These are phyloP conservation scores for Pachypeltis micranthus DNA, from an alignment of 1,140 invertebrate genomes.

Conservation along the genomic window DNA sequence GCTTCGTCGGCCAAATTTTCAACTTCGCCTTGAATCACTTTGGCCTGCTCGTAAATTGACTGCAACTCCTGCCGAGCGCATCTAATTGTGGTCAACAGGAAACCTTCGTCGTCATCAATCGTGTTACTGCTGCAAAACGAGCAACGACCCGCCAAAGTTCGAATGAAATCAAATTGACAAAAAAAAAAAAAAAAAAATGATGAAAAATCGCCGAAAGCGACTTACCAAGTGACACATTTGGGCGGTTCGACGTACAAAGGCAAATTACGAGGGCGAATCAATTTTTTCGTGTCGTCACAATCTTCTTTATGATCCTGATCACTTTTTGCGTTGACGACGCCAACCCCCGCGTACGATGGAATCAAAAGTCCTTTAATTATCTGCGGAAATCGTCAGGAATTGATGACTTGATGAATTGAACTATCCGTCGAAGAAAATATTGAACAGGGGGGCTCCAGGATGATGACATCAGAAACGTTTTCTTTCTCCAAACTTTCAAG, in stretches of 20 bases:
- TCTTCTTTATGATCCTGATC: background rate
- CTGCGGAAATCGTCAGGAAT: conserved; percentile 7
- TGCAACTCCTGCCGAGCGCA: conserved; percentile 17
- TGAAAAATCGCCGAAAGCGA: background rate
- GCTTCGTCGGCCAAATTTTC: conserved; percentile 16
- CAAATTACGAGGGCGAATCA: conserved; percentile 8
- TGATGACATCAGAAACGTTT: no score
- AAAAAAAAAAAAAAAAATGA: background rate
- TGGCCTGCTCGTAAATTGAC: conserved; percentile 12
- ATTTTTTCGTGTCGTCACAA: conserved; percentile 3
- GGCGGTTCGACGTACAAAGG: conserved; percentile 16
- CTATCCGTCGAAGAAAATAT: no score
- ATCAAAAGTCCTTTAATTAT: conserved; percentile 6
- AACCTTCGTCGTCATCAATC: background rate
- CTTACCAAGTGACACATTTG: conserved; percentile 15
- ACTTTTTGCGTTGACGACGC: conserved; percentile 7
- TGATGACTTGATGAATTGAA: no score
- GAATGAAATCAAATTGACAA: no score
- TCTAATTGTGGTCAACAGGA: conserved; percentile 6
- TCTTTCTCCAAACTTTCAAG: no score
- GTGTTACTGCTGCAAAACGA: background rate
- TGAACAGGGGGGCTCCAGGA: no score
- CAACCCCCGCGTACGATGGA: conserved; percentile 1
- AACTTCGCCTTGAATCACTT: conserved; percentile 17
- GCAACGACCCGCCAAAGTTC: no score